Conservation (phyloP, 2,797 vertebrate species). For the Sylvilagus floridanus region DNA sequence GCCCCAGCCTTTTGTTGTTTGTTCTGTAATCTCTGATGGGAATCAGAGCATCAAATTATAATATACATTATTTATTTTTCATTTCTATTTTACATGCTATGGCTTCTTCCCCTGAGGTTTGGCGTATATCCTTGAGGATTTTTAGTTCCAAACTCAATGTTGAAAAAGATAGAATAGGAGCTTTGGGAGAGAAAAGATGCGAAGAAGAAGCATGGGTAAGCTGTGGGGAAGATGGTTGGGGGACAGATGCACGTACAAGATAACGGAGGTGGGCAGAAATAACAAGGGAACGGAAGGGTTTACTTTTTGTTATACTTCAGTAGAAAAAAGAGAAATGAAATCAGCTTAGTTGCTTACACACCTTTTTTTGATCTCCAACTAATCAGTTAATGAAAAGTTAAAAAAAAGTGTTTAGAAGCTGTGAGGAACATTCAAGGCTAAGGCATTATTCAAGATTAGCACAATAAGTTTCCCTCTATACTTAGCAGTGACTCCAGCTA, state of each 20-base stretch:
- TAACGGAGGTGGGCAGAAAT: not conserved
- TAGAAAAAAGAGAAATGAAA: conserved; percentile 29
- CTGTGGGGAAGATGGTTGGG: not conserved
- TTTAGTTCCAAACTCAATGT: conserved; percentile 19
- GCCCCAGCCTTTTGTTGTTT: not conserved
- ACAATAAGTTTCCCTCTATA: not conserved
- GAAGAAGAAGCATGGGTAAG: not conserved
- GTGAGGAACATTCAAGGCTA: not conserved
- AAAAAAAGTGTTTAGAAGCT: not conserved
- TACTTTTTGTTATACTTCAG: not conserved
- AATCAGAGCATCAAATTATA: conserved; percentile 73
- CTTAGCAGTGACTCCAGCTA: not conserved
- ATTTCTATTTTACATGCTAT: conserved; percentile 67
- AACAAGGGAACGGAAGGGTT: not conserved
- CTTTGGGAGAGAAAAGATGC: not conserved
- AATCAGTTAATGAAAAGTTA: conserved; percentile 39
- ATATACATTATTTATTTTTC: conserved; percentile 76
- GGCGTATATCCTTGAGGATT: conserved; percentile 33
- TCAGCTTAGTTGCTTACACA: not conserved
- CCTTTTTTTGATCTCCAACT: not conserved
- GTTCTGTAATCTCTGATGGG: conserved; percentile 21
- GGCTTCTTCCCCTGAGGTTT: conserved; percentile 53
- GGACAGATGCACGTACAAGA: not conserved
- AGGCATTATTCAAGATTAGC: not conserved
- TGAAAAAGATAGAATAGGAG: conserved; percentile 21